These are phyloP conservation scores for Lepus townsendii DNA, from an alignment of 2,797 vertebrate species.

Conservation along the genomic window DNA sequence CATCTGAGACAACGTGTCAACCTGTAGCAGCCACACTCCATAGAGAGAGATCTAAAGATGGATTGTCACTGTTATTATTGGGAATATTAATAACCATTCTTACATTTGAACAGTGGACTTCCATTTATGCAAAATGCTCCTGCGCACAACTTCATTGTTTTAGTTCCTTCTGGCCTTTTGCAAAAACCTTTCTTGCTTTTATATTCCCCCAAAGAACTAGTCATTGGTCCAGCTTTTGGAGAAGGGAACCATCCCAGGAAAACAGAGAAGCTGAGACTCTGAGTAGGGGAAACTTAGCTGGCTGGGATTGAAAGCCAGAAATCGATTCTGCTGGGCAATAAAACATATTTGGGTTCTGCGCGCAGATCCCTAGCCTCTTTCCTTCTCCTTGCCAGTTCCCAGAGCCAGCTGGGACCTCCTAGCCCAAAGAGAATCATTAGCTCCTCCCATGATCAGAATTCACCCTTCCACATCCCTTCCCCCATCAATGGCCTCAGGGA, in stretches of 20 bases:
- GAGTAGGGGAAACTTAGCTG: slow-evolving; percentile 3
- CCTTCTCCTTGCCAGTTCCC: not conserved
- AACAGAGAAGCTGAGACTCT: slow-evolving; percentile 33
- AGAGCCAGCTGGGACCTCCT: not conserved
- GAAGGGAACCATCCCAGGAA: not conserved
- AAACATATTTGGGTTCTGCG: slow-evolving; percentile 27
- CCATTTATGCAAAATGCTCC: slow-evolving; percentile 61
- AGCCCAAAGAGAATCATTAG: slow-evolving; percentile 39
- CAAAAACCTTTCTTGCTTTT: slow-evolving; percentile 50
- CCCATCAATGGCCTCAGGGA: slow-evolving; percentile 60
- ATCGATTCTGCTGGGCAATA: slow-evolving; percentile 27
- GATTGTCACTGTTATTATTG: slow-evolving; percentile 61
- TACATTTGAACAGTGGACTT: slow-evolving; percentile 62
- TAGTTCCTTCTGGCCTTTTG: slow-evolving; percentile 50
- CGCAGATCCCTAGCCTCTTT: not conserved
- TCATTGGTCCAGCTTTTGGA: slow-evolving; percentile 5
- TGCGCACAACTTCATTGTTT: slow-evolving; percentile 56
- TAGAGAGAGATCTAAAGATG: slow-evolving; percentile 63
- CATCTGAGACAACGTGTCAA: slow-evolving; percentile 65
- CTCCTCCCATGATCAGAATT: slow-evolving; percentile 57
- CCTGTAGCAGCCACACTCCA: slow-evolving; percentile 25
- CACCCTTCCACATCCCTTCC: slow-evolving; percentile 38
- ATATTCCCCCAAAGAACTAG: not conserved
- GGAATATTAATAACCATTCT: slow-evolving; percentile 68
- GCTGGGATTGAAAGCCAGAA: slow-evolving; percentile 42